A percentile compares a stretch with the other conserved stretches of the same genome.
Conservation (phyloP, 1,140 invertebrate genomes). For the Saccostrea cuccullata region DNA sequence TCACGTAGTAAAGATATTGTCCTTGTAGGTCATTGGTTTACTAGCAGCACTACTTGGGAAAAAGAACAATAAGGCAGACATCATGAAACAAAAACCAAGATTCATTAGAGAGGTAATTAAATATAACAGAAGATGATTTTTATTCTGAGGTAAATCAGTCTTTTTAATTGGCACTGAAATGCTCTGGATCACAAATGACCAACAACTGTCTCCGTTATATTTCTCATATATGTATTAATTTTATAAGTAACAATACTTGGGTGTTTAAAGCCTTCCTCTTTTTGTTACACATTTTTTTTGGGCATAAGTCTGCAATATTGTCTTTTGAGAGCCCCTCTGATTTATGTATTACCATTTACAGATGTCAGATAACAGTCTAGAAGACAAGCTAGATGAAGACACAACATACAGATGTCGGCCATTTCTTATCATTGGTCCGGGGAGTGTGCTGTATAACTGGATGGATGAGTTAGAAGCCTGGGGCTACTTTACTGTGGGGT, state of each 20-base stretch:
- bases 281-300: too few relatives aligned
- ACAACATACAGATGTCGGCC: conserved; percentile 43
- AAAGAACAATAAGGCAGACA: conserved; percentile 70
- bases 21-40: conserved; percentile 75
- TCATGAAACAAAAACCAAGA: conserved; percentile 67
- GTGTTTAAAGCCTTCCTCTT: too few relatives aligned
- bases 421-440: conserved; percentile 75
- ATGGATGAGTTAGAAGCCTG: conserved; percentile 76
- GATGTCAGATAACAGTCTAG: conserved; percentile 62
- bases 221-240: too few relatives aligned
- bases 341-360: conserved; percentile 31
- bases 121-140: neutral
- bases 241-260: too few relatives aligned
- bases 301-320: too few relatives aligned
- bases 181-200: too few relatives aligned
- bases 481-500: conserved; percentile 75
- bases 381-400: conserved; percentile 1
- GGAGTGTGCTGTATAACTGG: conserved; percentile 76
- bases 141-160: too few relatives aligned
- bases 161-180: too few relatives aligned
- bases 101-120: conserved; percentile 73
- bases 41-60: conserved; percentile 74
- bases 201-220: too few relatives aligned
- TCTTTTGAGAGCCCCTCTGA: too few relatives aligned
- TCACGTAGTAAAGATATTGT: neutral